Evolutionary conservation across 2,113 vertebrate genomes (phyloP), one percentile per base, ranked within the genome.

Genomic region (Entelurus aequoreus): DNA sequence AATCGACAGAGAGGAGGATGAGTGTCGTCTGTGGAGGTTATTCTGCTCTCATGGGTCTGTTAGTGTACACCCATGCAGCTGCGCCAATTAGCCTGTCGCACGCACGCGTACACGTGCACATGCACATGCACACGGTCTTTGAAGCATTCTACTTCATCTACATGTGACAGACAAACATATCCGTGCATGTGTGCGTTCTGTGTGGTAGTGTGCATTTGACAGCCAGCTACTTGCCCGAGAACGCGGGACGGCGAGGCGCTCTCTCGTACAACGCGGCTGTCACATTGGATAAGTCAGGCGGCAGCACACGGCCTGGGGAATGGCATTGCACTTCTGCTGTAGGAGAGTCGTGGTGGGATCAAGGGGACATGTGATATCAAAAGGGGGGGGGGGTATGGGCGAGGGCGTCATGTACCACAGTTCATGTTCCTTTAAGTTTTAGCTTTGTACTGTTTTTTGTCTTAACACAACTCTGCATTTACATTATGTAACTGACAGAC

Each of bases 21-120:
- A 53, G 44, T 5, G 50, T 53, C 62, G 71, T 74, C 65, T 14
- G 66, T 56, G 66, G 79, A 82, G 82, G 79, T 86, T 85, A 84
- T 86, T 85, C 79, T 86, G 81, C 82, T 85, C 84, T 86, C 76
- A 46, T 85, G 79, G 75, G 76, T 81, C 82, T 74, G 79, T 81
- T 81, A 76, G 84, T 40, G 47, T 66, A 79, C 76, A 84, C 79
- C 77, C 74, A 78, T 84, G 78, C 82, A 86, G 84, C 86, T 84
- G 81, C 21, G 50, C 81, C 81, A 84, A 84, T 87, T 84, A 87
- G 72, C 62, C 59, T 60, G 54, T 48, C 56, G 47, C 50, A 50
- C 37, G 9, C 63, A 57, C 53, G 12, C 62, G 42, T 52, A 65
- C 62, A 56, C 62, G 51, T 36, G 64, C 55, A 63, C 60, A 47